Evolutionary conservation across 2,888 invertebrate species (phyloP), one percentile per base, ranked within the genome.

Genomic region (Nephrotoma guestfalica): DNA sequence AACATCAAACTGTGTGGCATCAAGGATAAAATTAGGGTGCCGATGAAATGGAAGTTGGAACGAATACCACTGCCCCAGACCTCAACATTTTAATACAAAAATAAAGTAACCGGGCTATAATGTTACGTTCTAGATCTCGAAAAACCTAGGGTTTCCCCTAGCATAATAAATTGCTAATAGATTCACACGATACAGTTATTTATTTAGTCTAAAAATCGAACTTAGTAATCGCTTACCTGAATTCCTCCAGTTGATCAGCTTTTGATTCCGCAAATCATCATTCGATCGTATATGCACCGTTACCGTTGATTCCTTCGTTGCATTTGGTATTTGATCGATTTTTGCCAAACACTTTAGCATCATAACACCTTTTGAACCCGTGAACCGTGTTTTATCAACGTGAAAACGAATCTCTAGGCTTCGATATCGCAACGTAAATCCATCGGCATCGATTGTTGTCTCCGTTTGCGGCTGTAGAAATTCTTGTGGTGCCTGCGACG

Each of bases 271-370:
- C 87, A 91, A 89, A 88, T 91, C 91, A 88, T 91, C 91, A 85
- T 89, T 90, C 86, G 90, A 90, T 87, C 90, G 89, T 15, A 91
- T 89, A 86, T 89, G 87, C 30, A 91, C 91, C 88, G 89, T 90
- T 13, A 90, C 89, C 41, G 90, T 88, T 41, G 90, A 90, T 87
- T 91, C 91, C 45, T 91, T 90, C 84, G 89, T 89, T 85, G 91
- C 88, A 86, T 90, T 89, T 83, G 91, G 90, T 87, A 91, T 91
- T 88, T 90, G 90, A 88, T 91, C 91, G 88, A 91, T 91, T 89
- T 91, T 91, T 88, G 91, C 91, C 41, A 91, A 90, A 89, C 91
- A 91, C 88, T 91, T 91, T 86, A 91, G 89, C 88, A 90, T 89
- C 86, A 91, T 89, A 87, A 89, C 89, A 88, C 90, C 90, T 86